A percentile compares a stretch with the other conserved stretches of the same genome.
These are phyloP conservation scores for Philhelius pedissequus DNA, from an alignment of 2,888 invertebrate genomes.

Conservation along the genomic window DNA sequence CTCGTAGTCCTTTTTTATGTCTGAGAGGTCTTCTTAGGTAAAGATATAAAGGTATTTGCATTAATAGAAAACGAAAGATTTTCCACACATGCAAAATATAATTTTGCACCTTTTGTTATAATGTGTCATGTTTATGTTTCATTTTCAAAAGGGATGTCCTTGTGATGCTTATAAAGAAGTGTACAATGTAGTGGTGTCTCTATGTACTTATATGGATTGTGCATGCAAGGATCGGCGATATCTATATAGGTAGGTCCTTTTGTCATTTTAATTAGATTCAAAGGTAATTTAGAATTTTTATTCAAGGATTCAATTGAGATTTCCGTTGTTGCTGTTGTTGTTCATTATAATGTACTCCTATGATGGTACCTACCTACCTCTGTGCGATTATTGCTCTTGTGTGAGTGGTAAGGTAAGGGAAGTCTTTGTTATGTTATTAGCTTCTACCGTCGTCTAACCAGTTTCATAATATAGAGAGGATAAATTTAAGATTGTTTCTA, in stretches of 20 bases:
- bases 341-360: slow-evolving; percentile 17
- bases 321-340: slow-evolving; percentile 3
- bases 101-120: slow-evolving; percentile 64
- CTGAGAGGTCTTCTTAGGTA: background rate
- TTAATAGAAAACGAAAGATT: slow-evolving; percentile 3
- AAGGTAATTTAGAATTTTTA: slow-evolving; percentile 58
- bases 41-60: background rate
- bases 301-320: slow-evolving; percentile 63
- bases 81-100: slow-evolving; percentile 23
- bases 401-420: slow-evolving; percentile 28
- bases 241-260: slow-evolving; percentile 31
- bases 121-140: slow-evolving; percentile 69
- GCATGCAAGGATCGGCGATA: no score
- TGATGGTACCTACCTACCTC: background rate
- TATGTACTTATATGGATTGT: background rate
- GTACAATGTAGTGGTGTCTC: background rate
- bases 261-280: slow-evolving; percentile 67
- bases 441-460: slow-evolving; percentile 27
- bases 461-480: slow-evolving; percentile 22
- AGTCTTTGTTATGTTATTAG: slow-evolving; percentile 58
- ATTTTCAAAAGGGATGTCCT: slow-evolving; percentile 53
- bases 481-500: background rate
- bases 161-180: slow-evolving; percentile 20
- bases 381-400: slow-evolving; percentile 38
- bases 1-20: slow-evolving; percentile 21